Percentiles rank a stretch among this genome's conserved stretches.
Conservation (phyloP, 2,888 invertebrate genomes). For the Clistopyga incitator region DNA sequence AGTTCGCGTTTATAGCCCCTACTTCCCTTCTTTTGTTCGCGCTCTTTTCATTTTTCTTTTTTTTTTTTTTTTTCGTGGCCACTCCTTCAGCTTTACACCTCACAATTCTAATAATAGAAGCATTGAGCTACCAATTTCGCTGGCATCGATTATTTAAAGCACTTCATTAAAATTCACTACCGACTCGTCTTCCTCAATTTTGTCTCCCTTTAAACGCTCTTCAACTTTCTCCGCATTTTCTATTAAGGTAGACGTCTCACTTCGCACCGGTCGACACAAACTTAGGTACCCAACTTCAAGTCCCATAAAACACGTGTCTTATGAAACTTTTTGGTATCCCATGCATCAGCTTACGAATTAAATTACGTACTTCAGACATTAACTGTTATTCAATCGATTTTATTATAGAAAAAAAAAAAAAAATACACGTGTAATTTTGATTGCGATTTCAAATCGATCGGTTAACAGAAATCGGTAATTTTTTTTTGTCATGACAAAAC, state of each 20-base stretch:
- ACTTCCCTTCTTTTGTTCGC: not conserved
- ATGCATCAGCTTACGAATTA: too few species aligned
- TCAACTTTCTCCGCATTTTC: conserved; percentile 62
- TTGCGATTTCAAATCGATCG: too few species aligned
- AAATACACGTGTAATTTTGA: too few species aligned
- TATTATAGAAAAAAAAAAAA: too few species aligned
- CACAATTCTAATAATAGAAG: conserved; percentile 1
- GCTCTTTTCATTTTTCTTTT: too few species aligned
- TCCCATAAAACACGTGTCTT: not conserved
- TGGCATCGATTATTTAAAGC: conserved; percentile 35
- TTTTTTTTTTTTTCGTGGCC: conserved; percentile 1
- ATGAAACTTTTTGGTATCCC: not conserved
- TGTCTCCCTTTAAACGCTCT: conserved; percentile 23
- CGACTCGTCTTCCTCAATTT: conserved; percentile 45
- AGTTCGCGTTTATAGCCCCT: conserved; percentile 6
- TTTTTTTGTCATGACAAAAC: too few species aligned
- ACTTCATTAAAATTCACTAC: conserved; percentile 47
- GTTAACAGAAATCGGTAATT: too few species aligned
- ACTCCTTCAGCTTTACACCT: conserved; percentile 6
- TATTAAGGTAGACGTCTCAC: not conserved
- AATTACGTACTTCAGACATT: too few species aligned
- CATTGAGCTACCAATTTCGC: conserved; percentile 25
- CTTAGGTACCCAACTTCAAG: not conserved
- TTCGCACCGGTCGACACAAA: not conserved
- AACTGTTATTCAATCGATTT: too few species aligned